phyloP scores from a whole-genome alignment of 2,888 invertebrate species.

The Drosophila stalkeri region DNA sequence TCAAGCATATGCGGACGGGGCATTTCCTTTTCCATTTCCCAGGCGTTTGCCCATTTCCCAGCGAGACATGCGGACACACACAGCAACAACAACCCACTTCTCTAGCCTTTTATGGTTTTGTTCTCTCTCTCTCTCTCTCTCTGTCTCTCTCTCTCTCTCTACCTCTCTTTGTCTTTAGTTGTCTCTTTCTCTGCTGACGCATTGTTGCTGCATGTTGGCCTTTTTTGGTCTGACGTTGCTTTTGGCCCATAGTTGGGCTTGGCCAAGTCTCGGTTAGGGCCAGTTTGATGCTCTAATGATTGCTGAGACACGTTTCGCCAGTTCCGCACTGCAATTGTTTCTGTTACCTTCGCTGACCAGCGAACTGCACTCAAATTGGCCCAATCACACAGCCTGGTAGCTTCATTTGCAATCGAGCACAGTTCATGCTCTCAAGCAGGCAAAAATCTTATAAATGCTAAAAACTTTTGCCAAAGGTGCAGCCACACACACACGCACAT shows the following conservation, averaged over 20 bases:
- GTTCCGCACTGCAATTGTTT: conserved; percentile 31
- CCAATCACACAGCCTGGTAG: conserved; percentile 65
- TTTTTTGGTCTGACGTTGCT: conserved; percentile 64
- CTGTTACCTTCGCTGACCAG: conserved; percentile 9
- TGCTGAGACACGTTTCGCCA: conserved; percentile 53
- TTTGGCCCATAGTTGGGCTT: conserved; percentile 43
- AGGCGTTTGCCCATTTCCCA: conserved; percentile 58
- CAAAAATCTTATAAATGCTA: conserved; percentile 41
- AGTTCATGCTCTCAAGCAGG: conserved; percentile 42
- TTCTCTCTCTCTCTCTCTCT: conserved; percentile 38
- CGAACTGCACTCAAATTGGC: conserved; percentile 54
- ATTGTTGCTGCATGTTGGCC: conserved; percentile 58
- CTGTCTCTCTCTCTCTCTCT: conserved; percentile 7
- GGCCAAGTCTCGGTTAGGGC: conserved; percentile 41
- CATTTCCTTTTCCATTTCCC: conserved; percentile 63
- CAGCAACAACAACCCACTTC: conserved; percentile 56
- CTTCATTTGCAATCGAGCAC: conserved; percentile 68
- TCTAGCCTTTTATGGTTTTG: conserved; percentile 67
- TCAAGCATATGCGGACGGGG: conserved; percentile 70
- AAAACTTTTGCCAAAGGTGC: conserved; percentile 51
- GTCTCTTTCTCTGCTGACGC: conserved; percentile 15
- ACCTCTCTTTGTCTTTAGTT: conserved; percentile 4
- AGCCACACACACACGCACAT: conserved; percentile 3
- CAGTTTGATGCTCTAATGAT: conserved; percentile 60
- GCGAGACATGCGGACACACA: conserved; percentile 20